phyloP scores from a whole-genome alignment of 2,888 invertebrate species.

The Acanthosepion lycidas region DNA sequence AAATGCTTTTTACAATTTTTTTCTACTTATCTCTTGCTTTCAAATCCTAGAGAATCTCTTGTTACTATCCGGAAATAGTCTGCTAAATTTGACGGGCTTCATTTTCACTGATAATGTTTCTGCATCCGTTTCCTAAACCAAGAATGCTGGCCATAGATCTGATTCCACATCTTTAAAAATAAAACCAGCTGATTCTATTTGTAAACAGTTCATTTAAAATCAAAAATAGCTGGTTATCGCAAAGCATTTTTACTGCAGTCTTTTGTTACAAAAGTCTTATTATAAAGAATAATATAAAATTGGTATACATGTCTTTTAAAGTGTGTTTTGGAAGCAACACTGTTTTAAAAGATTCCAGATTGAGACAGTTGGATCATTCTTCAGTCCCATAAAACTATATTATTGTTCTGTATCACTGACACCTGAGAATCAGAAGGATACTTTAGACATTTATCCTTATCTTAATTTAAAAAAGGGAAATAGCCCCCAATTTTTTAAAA shows the following conservation, averaged over 20 bases:
- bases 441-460: no score
- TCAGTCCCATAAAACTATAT: no score
- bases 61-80: background rate
- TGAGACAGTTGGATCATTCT: no score
- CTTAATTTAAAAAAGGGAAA: no score
- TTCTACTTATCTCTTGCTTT: background rate
- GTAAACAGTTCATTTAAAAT: background rate
- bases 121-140: background rate
- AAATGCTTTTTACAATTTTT: background rate
- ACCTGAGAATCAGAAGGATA: no score
- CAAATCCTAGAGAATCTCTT: background rate
- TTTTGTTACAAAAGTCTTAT: background rate
- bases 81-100: background rate
- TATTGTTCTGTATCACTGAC: no score
- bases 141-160: background rate
- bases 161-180: background rate
- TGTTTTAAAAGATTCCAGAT: no score
- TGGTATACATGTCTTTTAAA: background rate
- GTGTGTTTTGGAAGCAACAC: no score
- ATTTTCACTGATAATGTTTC: conserved; percentile 4
- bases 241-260: background rate
- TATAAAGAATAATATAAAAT: background rate
- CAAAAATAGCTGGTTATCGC: background rate
- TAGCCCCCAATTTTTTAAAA: no score
- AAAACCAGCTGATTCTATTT: background rate